A percentile compares a stretch with the other conserved stretches of the same genome.
These are phyloP conservation scores for Podarcis muralis DNA, from an alignment of 2,113 vertebrate species.

Conservation along the genomic window DNA sequence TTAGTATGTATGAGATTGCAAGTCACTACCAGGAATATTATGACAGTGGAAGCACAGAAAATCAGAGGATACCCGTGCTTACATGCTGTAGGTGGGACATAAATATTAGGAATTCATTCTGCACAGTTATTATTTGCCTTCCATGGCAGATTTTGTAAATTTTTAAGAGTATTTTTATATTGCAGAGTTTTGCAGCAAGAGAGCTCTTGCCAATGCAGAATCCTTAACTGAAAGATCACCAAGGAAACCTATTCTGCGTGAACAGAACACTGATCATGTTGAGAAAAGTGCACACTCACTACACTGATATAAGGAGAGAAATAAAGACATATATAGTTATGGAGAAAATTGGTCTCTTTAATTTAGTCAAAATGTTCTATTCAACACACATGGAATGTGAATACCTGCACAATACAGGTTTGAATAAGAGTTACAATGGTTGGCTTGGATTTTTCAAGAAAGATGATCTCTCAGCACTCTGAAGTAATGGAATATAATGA, in stretches of 20 bases:
- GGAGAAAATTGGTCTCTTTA: background rate
- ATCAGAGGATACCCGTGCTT: background rate
- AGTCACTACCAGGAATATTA: background rate
- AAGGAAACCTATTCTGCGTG: background rate
- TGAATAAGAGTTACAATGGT: background rate
- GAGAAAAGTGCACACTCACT: background rate
- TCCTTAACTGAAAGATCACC: background rate
- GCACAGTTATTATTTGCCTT: slow-evolving; percentile 26
- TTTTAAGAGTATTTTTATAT: background rate
- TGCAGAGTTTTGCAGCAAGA: slow-evolving; percentile 6
- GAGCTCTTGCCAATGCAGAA: background rate
- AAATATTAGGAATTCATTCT: background rate
- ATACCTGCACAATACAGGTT: background rate
- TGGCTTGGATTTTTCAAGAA: background rate
- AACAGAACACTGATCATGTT: background rate
- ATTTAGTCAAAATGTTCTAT: background rate
- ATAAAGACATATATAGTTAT: background rate
- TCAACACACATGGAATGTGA: background rate
- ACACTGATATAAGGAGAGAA: background rate
- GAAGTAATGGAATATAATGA: background rate
- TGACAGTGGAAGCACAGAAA: background rate
- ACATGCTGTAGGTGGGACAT: background rate
- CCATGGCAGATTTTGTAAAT: slow-evolving; percentile 11
- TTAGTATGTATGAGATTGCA: background rate
- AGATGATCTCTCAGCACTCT: background rate